Conservation (phyloP, 2,113 vertebrate genomes). For the Mastomys coucha region DNA sequence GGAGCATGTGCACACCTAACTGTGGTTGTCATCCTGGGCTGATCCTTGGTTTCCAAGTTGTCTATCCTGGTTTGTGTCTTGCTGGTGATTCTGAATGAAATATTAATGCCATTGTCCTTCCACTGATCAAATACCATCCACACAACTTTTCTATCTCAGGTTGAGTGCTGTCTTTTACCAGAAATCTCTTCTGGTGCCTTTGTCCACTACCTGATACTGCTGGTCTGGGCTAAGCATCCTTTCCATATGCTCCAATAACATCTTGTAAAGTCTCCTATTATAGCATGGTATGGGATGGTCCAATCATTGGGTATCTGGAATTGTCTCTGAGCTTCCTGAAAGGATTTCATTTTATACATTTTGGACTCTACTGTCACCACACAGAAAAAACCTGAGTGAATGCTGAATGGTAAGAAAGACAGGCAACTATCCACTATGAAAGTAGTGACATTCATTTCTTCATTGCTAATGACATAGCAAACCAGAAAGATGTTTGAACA, state of each 20-base stretch:
- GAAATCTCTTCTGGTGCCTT: neutral
- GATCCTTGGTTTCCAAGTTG: neutral
- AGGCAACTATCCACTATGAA: neutral
- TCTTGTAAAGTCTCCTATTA: neutral
- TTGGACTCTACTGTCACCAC: neutral
- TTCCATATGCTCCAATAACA: neutral
- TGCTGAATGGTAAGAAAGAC: neutral
- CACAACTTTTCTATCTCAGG: neutral
- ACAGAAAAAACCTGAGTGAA: neutral
- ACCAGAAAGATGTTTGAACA: neutral
- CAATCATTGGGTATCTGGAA: neutral
- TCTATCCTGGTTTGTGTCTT: neutral
- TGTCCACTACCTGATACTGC: neutral
- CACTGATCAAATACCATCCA: neutral
- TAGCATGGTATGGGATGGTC: neutral
- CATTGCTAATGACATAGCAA: neutral
- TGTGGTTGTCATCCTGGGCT: neutral
- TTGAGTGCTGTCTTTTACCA: neutral
- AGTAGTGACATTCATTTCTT: neutral
- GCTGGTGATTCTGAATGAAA: neutral
- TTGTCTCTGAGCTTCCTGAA: neutral
- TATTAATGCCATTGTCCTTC: neutral
- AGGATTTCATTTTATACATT: neutral
- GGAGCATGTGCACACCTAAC: neutral
- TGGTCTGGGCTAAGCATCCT: neutral